A percentile compares a stretch with the other conserved stretches of the same genome.
Conservation (phyloP, 2,113 vertebrate species). For the Sorex fumeus region DNA sequence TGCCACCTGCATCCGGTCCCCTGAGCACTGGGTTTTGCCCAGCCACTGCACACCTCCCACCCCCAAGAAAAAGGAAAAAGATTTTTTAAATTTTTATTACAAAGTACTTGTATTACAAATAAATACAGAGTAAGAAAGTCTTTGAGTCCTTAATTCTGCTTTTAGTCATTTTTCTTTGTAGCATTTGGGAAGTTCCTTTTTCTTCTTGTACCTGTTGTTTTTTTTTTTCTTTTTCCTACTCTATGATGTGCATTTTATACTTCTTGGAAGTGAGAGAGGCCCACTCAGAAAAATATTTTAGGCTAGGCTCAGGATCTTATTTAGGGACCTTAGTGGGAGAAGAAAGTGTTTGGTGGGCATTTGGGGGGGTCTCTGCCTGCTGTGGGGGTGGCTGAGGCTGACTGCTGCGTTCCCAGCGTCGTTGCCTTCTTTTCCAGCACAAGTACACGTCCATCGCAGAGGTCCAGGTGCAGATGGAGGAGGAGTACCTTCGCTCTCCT, state of each 20-base stretch:
- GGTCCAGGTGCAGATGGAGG: constrained; percentile 96
- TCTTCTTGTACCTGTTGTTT: not conserved
- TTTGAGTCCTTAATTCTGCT: not conserved
- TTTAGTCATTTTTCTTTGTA: too few species aligned
- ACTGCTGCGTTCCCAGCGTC: not conserved
- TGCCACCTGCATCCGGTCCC: too few species aligned
- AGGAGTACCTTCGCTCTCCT: constrained; percentile 96
- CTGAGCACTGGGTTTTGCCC: too few species aligned
- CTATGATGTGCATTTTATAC: not conserved
- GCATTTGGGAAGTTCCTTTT: not conserved
- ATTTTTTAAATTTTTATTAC: too few species aligned
- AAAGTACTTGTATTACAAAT: too few species aligned
- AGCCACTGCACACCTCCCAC: too few species aligned
- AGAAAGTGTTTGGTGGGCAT: not conserved
- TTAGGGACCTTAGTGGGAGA: constrained; percentile 7
- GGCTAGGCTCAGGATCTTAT: not conserved
- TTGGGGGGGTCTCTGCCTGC: not conserved
- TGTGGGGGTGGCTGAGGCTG: not conserved
- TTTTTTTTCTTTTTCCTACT: not conserved
- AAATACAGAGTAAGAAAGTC: too few species aligned
- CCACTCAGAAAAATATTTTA: not conserved
- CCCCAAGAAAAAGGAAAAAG: too few species aligned
- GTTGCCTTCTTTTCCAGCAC: constrained; percentile 89
- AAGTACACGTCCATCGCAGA: constrained; percentile 98
- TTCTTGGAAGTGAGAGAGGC: not conserved